Evolutionary conservation across 1,140 invertebrate genomes (phyloP).

Genomic region (Cecropterus lyciades): DNA sequence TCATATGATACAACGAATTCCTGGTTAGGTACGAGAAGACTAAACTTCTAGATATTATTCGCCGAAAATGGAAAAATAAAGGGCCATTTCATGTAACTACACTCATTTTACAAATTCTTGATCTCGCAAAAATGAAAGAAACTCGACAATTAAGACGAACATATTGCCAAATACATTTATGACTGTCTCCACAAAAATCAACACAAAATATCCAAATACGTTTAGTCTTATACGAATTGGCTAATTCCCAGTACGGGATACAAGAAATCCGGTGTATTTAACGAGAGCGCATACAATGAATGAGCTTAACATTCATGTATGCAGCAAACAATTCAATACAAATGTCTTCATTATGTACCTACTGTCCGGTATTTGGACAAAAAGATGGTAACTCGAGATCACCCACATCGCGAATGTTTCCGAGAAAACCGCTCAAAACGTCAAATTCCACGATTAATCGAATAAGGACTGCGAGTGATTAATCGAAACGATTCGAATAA

Average conservation of each 20-base stretch:
- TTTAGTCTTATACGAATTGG: constrained; percentile 26
- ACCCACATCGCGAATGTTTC: constrained; percentile 71
- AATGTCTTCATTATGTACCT: constrained; percentile 73
- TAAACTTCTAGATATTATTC: no score
- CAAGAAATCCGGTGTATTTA: constrained; percentile 39
- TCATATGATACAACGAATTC: no score
- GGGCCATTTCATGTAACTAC: no score
- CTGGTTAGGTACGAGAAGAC: no score
- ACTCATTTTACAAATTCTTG: no score
- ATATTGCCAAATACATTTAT: constrained; percentile 19
- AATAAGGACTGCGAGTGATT: constrained; percentile 63
- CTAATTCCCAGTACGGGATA: constrained; percentile 23
- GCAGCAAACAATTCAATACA: constrained; percentile 57
- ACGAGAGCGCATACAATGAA: constrained; percentile 44
- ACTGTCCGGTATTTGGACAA: constrained; percentile 45
- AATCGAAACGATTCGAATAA: constrained; percentile 62
- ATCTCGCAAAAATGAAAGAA: background rate
- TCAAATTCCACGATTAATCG: constrained; percentile 68
- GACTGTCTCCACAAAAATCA: constrained; percentile 11
- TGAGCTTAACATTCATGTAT: constrained; percentile 52
- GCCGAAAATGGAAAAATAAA: no score
- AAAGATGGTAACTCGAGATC: constrained; percentile 57
- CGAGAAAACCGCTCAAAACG: constrained; percentile 71
- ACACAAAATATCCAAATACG: constrained; percentile 30
- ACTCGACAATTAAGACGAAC: constrained; percentile 9